Conservation (phyloP, 2,113 vertebrate genomes). For the Campylomormyrus numenius region DNA sequence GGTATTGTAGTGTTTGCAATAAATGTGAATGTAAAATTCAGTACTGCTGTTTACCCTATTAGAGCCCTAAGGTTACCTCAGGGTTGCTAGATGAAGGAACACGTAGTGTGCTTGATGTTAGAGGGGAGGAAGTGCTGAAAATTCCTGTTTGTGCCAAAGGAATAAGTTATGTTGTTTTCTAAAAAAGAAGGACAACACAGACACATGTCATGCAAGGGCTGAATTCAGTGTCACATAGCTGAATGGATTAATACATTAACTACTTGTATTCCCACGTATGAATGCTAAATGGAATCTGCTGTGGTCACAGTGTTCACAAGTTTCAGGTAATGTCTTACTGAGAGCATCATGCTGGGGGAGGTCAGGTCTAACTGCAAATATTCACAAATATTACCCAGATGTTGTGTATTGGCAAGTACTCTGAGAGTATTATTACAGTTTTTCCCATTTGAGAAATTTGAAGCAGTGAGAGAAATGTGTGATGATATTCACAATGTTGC, state of each 20-base stretch:
- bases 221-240: neutral
- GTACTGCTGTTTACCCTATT: slow-evolving; percentile 27
- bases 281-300: neutral
- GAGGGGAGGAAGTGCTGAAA: slow-evolving; percentile 24
- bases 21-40: slow-evolving; percentile 23
- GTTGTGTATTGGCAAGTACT: neutral
- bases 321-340: neutral
- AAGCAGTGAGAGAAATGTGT: slow-evolving; percentile 2
- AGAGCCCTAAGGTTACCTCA: slow-evolving; percentile 41
- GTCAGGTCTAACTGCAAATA: neutral
- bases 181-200: neutral
- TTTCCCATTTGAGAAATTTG: neutral
- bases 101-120: slow-evolving; percentile 47
- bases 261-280: neutral
- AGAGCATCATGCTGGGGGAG: neutral
- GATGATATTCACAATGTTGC: slow-evolving; percentile 23
- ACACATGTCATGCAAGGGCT: neutral
- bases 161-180: slow-evolving; percentile 1
- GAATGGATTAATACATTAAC: neutral
- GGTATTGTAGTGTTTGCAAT: neutral
- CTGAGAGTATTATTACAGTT: neutral
- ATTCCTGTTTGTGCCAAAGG: slow-evolving; percentile 11
- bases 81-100: slow-evolving; percentile 43
- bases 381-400: neutral
- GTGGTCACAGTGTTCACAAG: neutral